Conservation (phyloP, 2,113 vertebrate species). For the Colinus virginianus region DNA sequence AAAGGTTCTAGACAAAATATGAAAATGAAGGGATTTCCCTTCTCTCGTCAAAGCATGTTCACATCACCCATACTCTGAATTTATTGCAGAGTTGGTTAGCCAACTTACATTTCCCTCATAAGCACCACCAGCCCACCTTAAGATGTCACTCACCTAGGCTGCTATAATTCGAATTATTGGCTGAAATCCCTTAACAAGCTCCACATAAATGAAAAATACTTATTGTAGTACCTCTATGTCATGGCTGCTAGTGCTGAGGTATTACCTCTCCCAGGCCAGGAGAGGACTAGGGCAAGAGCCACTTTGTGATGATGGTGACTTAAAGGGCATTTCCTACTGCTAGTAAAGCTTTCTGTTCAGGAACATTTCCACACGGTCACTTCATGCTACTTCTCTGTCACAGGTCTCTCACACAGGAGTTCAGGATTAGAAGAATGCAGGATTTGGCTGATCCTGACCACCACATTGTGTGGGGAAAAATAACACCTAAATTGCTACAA, state of each 20-base stretch:
- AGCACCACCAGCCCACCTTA: background rate
- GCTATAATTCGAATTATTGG: background rate
- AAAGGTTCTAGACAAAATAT: background rate
- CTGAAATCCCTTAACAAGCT: background rate
- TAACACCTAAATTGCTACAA: background rate
- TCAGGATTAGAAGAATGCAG: background rate
- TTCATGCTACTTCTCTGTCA: background rate
- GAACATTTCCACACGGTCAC: background rate
- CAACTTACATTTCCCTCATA: background rate
- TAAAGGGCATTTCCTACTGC: background rate
- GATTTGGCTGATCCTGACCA: rapidly evolving
- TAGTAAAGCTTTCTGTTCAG: background rate
- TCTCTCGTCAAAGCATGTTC: background rate
- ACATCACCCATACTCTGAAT: background rate
- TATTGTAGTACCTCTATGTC: background rate
- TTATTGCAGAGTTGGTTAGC: background rate
- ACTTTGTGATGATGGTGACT: background rate
- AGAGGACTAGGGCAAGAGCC: background rate
- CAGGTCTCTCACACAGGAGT: background rate
- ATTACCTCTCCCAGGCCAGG: background rate
- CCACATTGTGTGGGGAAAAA: background rate
- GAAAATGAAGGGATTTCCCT: background rate
- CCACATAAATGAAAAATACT: background rate
- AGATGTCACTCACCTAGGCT: background rate
- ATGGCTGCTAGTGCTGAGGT: background rate